Conservation (phyloP, 2,113 vertebrate species). For the Forbesichthys papilliferus region DNA sequence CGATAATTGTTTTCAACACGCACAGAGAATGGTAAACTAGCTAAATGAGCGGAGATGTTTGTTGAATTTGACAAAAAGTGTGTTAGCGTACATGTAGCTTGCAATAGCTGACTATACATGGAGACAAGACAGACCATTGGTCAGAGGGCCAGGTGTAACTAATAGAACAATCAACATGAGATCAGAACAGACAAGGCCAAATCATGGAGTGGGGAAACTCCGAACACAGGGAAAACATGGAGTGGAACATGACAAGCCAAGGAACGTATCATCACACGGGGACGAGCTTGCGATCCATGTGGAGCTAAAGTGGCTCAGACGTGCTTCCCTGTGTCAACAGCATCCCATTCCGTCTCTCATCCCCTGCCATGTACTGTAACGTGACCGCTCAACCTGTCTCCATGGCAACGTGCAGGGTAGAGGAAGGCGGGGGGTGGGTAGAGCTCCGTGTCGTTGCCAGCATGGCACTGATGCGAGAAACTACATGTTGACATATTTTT, state of each 20-base stretch:
- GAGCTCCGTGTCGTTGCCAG: neutral
- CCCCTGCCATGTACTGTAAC: neutral
- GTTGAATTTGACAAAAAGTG: too few relatives aligned
- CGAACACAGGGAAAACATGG: neutral
- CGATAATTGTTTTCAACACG: too few relatives aligned
- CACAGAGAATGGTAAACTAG: too few relatives aligned
- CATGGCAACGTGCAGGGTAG: neutral
- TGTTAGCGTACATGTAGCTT: too few relatives aligned
- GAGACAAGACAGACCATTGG: too few relatives aligned
- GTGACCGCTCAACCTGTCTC: neutral
- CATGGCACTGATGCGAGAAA: neutral
- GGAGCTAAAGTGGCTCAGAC: constrained; percentile 70
- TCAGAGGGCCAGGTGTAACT: too few relatives aligned
- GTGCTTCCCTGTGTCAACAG: constrained; percentile 66
- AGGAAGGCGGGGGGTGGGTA: neutral
- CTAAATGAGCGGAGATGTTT: too few relatives aligned
- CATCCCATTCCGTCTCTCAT: constrained; percentile 47
- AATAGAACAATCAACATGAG: too few relatives aligned
- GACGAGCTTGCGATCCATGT: constrained; percentile 67
- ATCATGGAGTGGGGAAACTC: too few relatives aligned
- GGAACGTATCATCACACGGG: constrained; percentile 5
- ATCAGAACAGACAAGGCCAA: too few relatives aligned
- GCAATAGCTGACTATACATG: too few relatives aligned
- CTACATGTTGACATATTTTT: neutral
- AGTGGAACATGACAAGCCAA: neutral